A percentile compares a stretch with the other conserved stretches of the same genome.
Conservation (phyloP, 2,888 invertebrate species). For the Drosophila parthenogenetica region DNA sequence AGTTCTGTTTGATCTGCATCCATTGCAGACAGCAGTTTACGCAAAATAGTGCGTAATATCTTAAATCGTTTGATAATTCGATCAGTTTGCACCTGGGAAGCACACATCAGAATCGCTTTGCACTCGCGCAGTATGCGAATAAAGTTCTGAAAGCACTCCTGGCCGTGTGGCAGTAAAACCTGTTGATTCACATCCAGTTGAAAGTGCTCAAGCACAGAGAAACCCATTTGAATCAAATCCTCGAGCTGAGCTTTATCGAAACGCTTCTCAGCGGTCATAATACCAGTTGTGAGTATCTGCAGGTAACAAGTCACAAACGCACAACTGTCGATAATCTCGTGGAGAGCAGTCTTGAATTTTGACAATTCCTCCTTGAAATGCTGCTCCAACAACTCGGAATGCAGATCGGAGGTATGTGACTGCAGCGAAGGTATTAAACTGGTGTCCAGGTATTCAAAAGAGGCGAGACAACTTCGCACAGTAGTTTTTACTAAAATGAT, state of each 20-base stretch:
- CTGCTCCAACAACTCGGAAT: slow-evolving; percentile 82
- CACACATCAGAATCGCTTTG: slow-evolving; percentile 79
- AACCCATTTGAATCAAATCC: slow-evolving; percentile 76
- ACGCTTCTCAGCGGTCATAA: slow-evolving; percentile 57
- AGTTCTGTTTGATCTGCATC: slow-evolving; percentile 9
- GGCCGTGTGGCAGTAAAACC: slow-evolving; percentile 51
- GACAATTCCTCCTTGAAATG: slow-evolving; percentile 83
- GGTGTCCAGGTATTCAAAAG: slow-evolving; percentile 83
- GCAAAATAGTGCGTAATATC: slow-evolving; percentile 80
- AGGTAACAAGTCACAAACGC: slow-evolving; percentile 79
- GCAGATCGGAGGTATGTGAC: slow-evolving; percentile 62
- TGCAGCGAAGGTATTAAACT: slow-evolving; percentile 83
- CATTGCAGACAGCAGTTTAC: slow-evolving; percentile 74
- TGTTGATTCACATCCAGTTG: slow-evolving; percentile 70
- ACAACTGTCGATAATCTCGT: slow-evolving; percentile 82
- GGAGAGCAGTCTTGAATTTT: slow-evolving; percentile 78
- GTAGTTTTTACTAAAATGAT: slow-evolving; percentile 73
- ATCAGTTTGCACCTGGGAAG: slow-evolving; percentile 76
- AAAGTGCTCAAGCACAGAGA: slow-evolving; percentile 81
- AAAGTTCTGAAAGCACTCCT: slow-evolving; percentile 73
- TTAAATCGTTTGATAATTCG: slow-evolving; percentile 83
- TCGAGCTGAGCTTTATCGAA: slow-evolving; percentile 69
- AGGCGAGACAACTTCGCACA: slow-evolving; percentile 83
- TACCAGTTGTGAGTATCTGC: slow-evolving; percentile 72
- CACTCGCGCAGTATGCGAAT: slow-evolving; percentile 82